Evolutionary conservation across 2,888 invertebrate species (phyloP), one percentile per base, ranked within the genome.

Genomic region (Agrotis exclamationis): DNA sequence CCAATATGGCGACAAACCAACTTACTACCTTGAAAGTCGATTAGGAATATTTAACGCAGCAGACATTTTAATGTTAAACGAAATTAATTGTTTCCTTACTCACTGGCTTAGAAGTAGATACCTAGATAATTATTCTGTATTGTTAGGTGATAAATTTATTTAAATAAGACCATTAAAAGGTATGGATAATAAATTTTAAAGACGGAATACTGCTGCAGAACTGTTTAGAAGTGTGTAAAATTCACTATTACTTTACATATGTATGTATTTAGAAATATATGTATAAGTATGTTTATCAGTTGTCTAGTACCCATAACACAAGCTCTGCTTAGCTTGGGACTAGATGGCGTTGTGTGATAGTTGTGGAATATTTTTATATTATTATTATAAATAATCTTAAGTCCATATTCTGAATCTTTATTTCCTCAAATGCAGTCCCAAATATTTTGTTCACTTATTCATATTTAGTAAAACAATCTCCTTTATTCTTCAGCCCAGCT

Each of bases 1-100:
- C 63, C 74, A 82, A 78, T 50, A 81, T 68, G 47, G 73, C 60
- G 28, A 68, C 33, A 20, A 48, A 72, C 45, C 16, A 45, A 67
- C 51, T 39, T 67, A 63, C n/a, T 66, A 50, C 66, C 60, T 80
- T 81, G 45, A 67, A 67, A 66, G 22, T 72, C 50, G 44, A 77
- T 68, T 67, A 24, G 48, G 14, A 72, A 62, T 56, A 72, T 77
- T 80, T 67, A 66, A 53, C 24, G 11, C 45, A 14, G 39, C 60
- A 39, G n/a, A 60, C 64, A 58, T 28, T 58, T 76, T 62, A 63
- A 47, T 54, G 20, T 22, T 63, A 47, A 72, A 51, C 18, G 22
- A 60, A 76, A 64, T 59, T 66, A 80, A 80, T 59, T 71, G 71
- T 80, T 65, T 65, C 51, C 65, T 66, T 13, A 47, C 28, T 22